Evolutionary conservation across 2,888 invertebrate species (phyloP).

Genomic region (Ganaspis brasiliensis): DNA sequence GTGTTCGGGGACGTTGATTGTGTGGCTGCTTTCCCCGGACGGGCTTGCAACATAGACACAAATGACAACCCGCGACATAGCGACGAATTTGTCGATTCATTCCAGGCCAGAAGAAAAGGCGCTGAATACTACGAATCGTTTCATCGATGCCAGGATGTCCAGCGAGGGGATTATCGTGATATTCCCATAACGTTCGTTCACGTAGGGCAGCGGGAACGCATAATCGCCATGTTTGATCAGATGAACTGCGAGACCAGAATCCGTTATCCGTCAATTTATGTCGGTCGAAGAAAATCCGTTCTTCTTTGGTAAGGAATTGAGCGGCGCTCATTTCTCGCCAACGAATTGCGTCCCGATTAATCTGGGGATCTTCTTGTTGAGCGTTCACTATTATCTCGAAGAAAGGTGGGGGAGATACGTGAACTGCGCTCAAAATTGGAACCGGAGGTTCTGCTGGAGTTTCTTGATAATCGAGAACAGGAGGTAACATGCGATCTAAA

Average conservation of each 20-base stretch:
- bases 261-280: constrained; percentile 13
- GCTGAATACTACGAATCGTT: neutral
- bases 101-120: constrained; percentile 16
- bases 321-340: neutral
- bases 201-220: neutral
- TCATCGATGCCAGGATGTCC: constrained; percentile 22
- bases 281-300: neutral
- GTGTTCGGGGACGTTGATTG: too few species aligned
- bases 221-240: neutral
- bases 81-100: neutral
- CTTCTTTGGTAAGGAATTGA: neutral
- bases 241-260: neutral
- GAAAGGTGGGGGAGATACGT: neutral
- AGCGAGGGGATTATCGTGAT: neutral
- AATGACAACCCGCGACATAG: neutral
- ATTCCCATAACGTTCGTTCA: neutral
- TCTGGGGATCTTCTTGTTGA: neutral
- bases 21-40: too few species aligned
- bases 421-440: neutral
- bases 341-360: neutral
- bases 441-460: neutral
- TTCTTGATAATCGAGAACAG: neutral
- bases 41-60: neutral
- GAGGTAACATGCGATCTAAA: neutral
- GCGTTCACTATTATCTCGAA: neutral